A percentile compares a stretch with the other conserved stretches of the same genome.
Evolutionary conservation across 2,113 vertebrate genomes (phyloP).

Genomic region (Blennius ocellaris): DNA sequence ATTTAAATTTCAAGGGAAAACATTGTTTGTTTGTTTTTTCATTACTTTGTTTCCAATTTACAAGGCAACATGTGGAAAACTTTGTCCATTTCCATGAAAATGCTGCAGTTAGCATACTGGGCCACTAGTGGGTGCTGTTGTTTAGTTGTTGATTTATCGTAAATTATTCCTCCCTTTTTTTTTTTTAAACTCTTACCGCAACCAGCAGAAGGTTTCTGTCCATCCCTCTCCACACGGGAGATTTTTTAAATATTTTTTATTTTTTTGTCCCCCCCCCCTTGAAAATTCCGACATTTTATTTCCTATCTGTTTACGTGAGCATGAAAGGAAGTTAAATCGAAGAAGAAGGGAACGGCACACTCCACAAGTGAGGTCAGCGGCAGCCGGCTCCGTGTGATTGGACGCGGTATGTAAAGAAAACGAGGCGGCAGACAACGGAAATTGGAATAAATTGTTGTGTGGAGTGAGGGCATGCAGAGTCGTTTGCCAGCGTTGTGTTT

Average conservation of each 20-base stretch:
- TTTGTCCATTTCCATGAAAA: too few relatives aligned
- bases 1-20: too few relatives aligned
- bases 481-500: constrained; percentile 22
- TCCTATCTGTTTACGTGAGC: constrained; percentile 14
- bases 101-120: too few relatives aligned
- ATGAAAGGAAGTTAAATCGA: constrained; percentile 8
- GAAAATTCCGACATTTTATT: too few relatives aligned
- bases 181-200: neutral
- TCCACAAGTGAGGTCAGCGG: constrained; percentile 9
- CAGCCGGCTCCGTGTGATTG: neutral
- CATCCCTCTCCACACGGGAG: neutral
- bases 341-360: constrained; percentile 17
- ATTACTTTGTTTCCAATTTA: too few relatives aligned
- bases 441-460: neutral
- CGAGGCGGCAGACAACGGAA: neutral
- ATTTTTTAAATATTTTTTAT: neutral
- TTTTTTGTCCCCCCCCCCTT: too few relatives aligned
- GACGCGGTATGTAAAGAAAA: neutral
- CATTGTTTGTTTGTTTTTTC: too few relatives aligned
- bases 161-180: neutral
- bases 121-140: too few relatives aligned
- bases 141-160: too few relatives aligned
- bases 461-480: neutral
- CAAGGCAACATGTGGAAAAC: too few relatives aligned
- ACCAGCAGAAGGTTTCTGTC: neutral